Evolutionary conservation across 2,113 vertebrate genomes (phyloP).

Genomic region (Typhlomys cinereus): DNA sequence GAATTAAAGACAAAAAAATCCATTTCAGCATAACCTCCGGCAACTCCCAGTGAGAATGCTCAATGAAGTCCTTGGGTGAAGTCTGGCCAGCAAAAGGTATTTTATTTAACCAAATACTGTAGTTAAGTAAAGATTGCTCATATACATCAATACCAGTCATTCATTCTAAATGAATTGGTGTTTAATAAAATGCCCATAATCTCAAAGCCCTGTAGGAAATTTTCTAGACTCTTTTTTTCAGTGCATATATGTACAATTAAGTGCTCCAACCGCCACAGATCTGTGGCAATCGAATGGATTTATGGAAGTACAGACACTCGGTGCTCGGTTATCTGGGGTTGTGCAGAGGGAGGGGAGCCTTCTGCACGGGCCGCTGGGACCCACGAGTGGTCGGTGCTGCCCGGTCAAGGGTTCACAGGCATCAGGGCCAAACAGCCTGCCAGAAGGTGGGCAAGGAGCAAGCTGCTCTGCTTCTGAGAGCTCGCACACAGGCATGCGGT

Average conservation of each 20-base stretch:
- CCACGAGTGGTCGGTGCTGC: neutral
- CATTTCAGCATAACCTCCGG: neutral
- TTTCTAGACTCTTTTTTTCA: neutral
- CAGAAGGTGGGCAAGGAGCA: neutral
- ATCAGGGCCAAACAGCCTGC: neutral
- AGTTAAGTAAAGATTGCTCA: conserved; percentile 56
- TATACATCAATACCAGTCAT: conserved; percentile 58
- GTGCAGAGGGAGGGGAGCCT: neutral
- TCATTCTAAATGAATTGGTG: conserved; percentile 62
- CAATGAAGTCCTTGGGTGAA: conserved; percentile 36
- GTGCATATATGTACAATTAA: neutral
- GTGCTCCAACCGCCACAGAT: neutral
- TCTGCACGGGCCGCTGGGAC: neutral
- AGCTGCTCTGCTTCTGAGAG: neutral
- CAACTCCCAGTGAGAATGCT: neutral
- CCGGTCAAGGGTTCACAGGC: accelerated
- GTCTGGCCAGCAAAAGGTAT: neutral
- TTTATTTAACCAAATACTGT: conserved; percentile 43
- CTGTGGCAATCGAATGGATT: neutral
- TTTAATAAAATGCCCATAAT: conserved; percentile 68
- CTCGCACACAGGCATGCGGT: neutral
- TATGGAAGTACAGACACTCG: neutral
- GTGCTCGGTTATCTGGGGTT: neutral
- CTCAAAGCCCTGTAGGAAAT: conserved; percentile 23
- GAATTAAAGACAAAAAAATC: neutral